A percentile compares a stretch with the other conserved stretches of the same genome.
Evolutionary conservation across 2,888 invertebrate genomes (phyloP).

Genomic region (Sinhomidia bicolor): DNA sequence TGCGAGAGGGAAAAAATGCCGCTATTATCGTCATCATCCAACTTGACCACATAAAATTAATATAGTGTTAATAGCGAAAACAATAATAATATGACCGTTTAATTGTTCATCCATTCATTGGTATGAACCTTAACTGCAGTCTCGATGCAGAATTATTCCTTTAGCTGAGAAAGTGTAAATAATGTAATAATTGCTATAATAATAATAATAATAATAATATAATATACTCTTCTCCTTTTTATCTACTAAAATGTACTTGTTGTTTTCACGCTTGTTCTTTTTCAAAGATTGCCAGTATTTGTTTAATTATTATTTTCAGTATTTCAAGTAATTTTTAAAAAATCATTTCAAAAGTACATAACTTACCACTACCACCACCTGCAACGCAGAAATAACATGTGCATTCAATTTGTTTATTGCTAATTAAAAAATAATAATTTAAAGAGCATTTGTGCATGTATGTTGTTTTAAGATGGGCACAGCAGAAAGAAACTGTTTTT

Average conservation of each 20-base stretch:
- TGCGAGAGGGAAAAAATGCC: not conserved
- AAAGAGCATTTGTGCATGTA: no score
- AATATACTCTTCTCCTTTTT: no score
- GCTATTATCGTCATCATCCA: not conserved
- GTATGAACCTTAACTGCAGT: not conserved
- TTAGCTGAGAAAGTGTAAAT: not conserved
- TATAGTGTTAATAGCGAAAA: no score
- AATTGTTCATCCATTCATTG: not conserved
- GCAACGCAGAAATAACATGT: not conserved
- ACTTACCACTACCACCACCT: not conserved
- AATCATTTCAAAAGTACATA: not conserved
- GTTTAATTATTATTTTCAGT: not conserved
- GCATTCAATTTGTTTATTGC: not conserved
- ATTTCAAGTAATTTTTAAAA: not conserved
- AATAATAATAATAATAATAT: not conserved
- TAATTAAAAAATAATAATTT: not conserved
- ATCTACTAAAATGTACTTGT: not conserved
- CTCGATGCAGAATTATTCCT: not conserved
- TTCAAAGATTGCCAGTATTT: not conserved
- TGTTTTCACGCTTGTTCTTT: slow-evolving; percentile 28
- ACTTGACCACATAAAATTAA: not conserved
- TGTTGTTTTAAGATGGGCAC: not conserved
- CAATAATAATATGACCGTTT: no score
- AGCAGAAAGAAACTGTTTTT: not conserved
- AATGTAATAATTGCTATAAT: not conserved